Evolutionary conservation across 2,113 vertebrate genomes (phyloP).

Genomic region (Chinchilla lanigera): DNA sequence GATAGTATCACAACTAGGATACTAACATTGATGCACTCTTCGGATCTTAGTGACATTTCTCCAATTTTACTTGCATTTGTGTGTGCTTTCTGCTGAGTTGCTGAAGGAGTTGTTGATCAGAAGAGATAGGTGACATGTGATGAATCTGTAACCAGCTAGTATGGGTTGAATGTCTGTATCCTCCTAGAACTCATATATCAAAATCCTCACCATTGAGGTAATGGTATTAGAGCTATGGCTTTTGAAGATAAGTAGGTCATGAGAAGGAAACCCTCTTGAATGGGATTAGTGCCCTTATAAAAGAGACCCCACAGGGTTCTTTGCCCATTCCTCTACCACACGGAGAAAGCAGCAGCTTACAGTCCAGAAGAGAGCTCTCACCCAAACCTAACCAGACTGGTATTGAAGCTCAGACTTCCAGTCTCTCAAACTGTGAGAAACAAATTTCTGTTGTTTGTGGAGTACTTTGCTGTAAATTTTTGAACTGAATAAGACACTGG

Average conservation of each 20-base stretch:
- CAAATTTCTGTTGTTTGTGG: not conserved
- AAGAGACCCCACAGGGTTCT: not conserved
- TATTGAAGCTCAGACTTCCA: not conserved
- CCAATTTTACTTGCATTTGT: not conserved
- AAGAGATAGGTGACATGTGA: not conserved
- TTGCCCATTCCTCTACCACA: not conserved
- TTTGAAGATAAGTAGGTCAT: not conserved
- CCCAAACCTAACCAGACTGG: not conserved
- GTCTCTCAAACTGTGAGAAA: not conserved
- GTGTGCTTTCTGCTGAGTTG: not conserved
- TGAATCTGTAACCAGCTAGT: not conserved
- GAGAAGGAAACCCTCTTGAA: not conserved
- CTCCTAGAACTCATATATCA: not conserved
- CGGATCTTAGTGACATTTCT: not conserved
- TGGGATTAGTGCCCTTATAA: not conserved
- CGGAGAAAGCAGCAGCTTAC: not conserved
- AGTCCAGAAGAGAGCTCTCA: not conserved
- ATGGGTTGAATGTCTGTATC: not conserved
- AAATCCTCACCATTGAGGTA: not conserved
- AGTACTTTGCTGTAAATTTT: not conserved
- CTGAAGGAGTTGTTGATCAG: not conserved
- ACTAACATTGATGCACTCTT: not conserved
- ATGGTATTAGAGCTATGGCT: not conserved
- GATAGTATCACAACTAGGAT: not conserved
- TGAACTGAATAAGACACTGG: not conserved